Conservation (phyloP, 2,888 invertebrate species). For the Thereva unica region DNA sequence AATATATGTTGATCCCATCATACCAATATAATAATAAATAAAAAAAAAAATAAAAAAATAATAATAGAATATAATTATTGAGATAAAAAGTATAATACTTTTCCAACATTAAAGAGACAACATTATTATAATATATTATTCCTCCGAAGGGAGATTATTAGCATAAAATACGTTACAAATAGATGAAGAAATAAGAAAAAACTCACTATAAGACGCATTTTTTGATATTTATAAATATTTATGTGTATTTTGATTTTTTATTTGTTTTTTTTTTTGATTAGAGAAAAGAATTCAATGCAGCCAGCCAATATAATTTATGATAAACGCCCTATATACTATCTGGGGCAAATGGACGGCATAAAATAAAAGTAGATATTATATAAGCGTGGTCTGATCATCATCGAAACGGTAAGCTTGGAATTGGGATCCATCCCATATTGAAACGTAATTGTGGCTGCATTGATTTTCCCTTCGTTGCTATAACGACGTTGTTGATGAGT, state of each 20-base stretch:
- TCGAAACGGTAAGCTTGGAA: constrained; percentile 47
- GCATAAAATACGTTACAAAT: too few relatives aligned
- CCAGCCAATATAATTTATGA: constrained; percentile 19
- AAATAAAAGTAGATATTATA: constrained; percentile 39
- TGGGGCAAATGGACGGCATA: constrained; percentile 14
- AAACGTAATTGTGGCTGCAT: constrained; percentile 47
- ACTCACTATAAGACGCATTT: constrained; percentile 26
- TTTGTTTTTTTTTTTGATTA: not conserved
- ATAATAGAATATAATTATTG: too few relatives aligned
- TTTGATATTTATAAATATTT: too few relatives aligned
- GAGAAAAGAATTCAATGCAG: constrained; percentile 33
- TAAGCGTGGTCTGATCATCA: constrained; percentile 47
- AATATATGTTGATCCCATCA: too few relatives aligned
- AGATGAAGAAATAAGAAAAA: constrained; percentile 18
- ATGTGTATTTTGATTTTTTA: too few relatives aligned
- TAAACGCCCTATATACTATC: not conserved
- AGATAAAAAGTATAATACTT: too few relatives aligned
- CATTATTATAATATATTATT: too few relatives aligned
- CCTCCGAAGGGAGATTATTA: too few relatives aligned
- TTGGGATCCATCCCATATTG: constrained; percentile 47
- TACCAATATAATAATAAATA: too few relatives aligned
- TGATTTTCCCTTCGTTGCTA: constrained; percentile 57
- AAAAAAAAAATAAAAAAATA: too few relatives aligned
- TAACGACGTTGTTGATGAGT: constrained; percentile 73
- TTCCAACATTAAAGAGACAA: too few relatives aligned